Evolutionary conservation across 2,797 vertebrate genomes (phyloP), one percentile per base, ranked within the genome.

Genomic region (Odontamblyopus rebecca): DNA sequence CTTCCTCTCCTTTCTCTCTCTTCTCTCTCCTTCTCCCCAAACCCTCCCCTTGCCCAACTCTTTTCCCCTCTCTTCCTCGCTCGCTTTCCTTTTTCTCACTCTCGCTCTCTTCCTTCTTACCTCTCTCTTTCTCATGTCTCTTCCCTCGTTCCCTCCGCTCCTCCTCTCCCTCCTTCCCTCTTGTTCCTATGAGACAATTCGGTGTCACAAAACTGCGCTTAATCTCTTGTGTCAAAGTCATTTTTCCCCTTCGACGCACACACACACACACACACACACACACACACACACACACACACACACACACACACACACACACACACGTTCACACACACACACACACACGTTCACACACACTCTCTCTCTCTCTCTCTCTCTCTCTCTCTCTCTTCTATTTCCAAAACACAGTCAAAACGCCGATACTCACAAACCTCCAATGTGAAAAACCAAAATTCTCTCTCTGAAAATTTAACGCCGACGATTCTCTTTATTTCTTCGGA

Each of bases 181-280:
- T 95, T 92, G 93, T 95, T 95, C 95, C 94, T 94, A 93, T 94
- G 95, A 96, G 96, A 99, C 96, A 97, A 96, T 97, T 95, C 97
- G 95, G 96, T 96, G 94, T 95, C 96, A 98, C 96, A 98, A 97
- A 97, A 92, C 95, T 88, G 89, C 93, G 94, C 93, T 95, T 98
- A 98, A 98, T 98, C 97, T 98, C 96, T 48, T 94, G 95, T 97
- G 96, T 98, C 97, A 98, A 97, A 97, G 96, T 95, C 93, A 94
- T 96, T 98, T 97, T 96, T 95, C 95, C 96, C 92, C 96, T 95
- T 93, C 95, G 92, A 92, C 86, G 94, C 53, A n/a, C n/a, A 94
- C 77, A 69, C 48, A 61, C 61, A 68, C 64, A 53, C 68, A 71
- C 54, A 68, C 65, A 72, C 61, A 61, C 61, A 70, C 64, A 57